Conservation (phyloP, 2,113 vertebrate genomes). For the Phylloscopus trochiloides region DNA sequence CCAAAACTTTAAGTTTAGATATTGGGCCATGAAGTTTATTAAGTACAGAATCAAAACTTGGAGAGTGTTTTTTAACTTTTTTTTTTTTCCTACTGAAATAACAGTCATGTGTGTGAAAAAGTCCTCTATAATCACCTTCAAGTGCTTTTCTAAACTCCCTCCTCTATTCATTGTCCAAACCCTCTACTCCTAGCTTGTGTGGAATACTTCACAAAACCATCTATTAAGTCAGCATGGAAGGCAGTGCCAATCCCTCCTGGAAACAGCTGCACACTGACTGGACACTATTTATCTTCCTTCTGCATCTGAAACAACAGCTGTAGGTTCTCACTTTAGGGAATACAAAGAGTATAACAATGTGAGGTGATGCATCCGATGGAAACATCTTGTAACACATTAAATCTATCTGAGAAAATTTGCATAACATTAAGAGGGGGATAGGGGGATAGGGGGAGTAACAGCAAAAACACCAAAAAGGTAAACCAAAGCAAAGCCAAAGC, state of each 20-base stretch:
- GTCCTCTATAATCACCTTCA: neutral
- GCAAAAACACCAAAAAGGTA: neutral
- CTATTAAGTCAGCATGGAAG: neutral
- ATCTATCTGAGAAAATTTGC: neutral
- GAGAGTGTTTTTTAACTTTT: neutral
- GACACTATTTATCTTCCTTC: neutral
- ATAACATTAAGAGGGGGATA: neutral
- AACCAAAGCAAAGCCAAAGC: fast-evolving
- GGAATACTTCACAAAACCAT: neutral
- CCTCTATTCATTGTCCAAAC: neutral
- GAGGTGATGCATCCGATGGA: fast-evolving
- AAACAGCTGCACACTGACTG: neutral
- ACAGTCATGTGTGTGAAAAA: neutral
- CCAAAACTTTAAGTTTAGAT: neutral
- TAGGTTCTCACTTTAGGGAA: neutral
- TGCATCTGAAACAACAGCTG: neutral
- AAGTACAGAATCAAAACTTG: neutral
- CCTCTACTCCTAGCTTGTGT: no score
- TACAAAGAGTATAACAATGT: neutral
- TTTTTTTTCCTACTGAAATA: neutral
- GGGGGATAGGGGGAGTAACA: neutral
- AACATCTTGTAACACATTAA: neutral
- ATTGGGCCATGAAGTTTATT: neutral
- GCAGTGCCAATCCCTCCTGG: neutral
- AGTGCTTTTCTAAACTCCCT: neutral